Conservation (phyloP, 2,888 invertebrate species). For the Camponotus fellah region DNA sequence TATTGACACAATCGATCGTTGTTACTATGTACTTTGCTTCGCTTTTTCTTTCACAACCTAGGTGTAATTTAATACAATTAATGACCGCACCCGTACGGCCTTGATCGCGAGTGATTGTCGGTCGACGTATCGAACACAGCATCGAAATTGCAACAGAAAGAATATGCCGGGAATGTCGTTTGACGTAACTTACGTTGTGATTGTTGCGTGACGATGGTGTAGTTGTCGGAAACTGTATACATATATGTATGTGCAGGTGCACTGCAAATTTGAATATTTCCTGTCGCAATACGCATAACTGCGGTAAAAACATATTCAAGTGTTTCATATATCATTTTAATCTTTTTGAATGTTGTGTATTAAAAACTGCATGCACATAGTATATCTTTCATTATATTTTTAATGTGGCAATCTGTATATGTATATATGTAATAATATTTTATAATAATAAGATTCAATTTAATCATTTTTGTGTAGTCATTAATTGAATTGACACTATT, state of each 20-base stretch:
- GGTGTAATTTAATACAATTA: constrained; percentile 61
- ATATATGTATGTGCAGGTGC: constrained; percentile 33
- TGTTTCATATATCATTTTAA: not conserved
- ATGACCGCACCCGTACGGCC: constrained; percentile 57
- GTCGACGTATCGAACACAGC: constrained; percentile 38
- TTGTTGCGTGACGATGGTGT: constrained; percentile 38
- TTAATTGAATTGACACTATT: not conserved
- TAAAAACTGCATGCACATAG: not conserved
- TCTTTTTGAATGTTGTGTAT: not conserved
- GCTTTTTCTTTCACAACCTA: constrained; percentile 46
- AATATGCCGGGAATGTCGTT: constrained; percentile 50
- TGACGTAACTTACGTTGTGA: constrained; percentile 47
- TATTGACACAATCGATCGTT: constrained; percentile 28
- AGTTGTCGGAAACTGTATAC: constrained; percentile 29
- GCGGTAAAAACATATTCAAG: constrained; percentile 4
- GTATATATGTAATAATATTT: too few species aligned
- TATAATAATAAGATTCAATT: not conserved
- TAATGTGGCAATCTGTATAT: too few species aligned
- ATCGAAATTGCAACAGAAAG: constrained; percentile 54
- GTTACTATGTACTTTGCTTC: constrained; percentile 11
- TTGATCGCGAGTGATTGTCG: constrained; percentile 47
- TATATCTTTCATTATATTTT: too few species aligned
- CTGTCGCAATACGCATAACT: constrained; percentile 30
- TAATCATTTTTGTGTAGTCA: not conserved
- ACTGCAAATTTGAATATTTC: constrained; percentile 44